These are phyloP conservation scores for Conus betulinus DNA, from an alignment of 1,140 invertebrate species.

Conservation along the genomic window DNA sequence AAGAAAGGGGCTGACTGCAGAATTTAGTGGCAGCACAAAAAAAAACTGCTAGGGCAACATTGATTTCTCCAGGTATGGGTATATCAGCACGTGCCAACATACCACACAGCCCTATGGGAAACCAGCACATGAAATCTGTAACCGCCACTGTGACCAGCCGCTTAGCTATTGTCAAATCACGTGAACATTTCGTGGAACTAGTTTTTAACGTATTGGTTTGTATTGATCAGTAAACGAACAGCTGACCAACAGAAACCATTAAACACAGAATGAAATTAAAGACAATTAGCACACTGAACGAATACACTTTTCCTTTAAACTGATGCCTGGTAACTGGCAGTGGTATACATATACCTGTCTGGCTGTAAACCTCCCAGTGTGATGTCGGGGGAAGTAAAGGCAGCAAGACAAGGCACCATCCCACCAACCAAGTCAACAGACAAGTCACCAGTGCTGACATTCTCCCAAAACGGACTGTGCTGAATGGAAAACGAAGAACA, in stretches of 20 bases:
- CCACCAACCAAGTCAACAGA: conserved; percentile 22
- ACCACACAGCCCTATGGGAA: conserved; percentile 43
- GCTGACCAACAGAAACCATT: conserved; percentile 47
- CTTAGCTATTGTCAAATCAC: conserved; percentile 4
- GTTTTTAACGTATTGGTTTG: neutral
- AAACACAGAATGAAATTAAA: conserved; percentile 52
- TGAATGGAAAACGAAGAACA: conserved; percentile 22
- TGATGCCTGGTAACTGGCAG: conserved; percentile 47
- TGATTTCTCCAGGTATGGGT: conserved; percentile 34
- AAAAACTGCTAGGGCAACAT: conserved; percentile 33
- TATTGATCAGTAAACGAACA: conserved; percentile 13
- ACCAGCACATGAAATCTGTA: conserved; percentile 41
- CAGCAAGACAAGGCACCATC: conserved; percentile 9
- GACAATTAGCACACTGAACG: conserved; percentile 47
- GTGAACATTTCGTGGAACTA: neutral
- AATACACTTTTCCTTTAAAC: conserved; percentile 46
- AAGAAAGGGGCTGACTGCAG: conserved; percentile 39
- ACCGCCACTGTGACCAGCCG: conserved; percentile 6
- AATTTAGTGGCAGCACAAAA: conserved; percentile 43
- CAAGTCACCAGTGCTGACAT: conserved; percentile 17
- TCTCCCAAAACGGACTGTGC: neutral
- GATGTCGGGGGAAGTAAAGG: conserved; percentile 25
- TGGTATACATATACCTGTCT: conserved; percentile 51
- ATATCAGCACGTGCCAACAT: conserved; percentile 5
- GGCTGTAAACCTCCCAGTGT: conserved; percentile 54